phyloP scores from a whole-genome alignment of 2,113 vertebrate genomes.

The Lethenteron camtschaticum region DNA sequence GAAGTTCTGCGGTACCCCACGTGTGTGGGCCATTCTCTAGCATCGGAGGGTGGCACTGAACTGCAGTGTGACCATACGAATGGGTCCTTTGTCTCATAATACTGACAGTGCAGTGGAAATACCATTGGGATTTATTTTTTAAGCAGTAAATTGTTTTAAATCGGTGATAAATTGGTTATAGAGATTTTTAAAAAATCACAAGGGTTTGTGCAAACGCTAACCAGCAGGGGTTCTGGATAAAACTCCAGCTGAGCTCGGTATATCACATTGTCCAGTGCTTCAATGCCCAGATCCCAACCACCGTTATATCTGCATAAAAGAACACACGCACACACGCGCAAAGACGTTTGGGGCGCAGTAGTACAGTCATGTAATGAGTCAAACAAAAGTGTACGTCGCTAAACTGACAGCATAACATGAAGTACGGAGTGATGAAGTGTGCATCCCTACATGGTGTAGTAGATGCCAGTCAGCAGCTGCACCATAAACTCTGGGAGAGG shows the following conservation, averaged over 20 bases:
- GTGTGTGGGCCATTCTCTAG: background rate
- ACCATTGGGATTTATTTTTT: background rate
- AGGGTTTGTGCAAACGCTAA: constrained; percentile 23
- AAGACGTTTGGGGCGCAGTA: background rate
- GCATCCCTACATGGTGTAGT: constrained; percentile 74
- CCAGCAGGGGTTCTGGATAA: constrained; percentile 80
- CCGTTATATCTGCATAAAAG: constrained; percentile 57
- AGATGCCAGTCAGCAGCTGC: constrained; percentile 81
- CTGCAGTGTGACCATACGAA: constrained; percentile 9
- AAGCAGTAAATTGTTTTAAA: no score
- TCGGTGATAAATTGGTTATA: no score
- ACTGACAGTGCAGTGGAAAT: background rate
- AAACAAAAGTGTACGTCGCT: background rate
- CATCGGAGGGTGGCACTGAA: no score
- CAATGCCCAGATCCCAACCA: constrained; percentile 69
- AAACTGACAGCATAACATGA: background rate
- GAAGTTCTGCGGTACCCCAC: background rate
- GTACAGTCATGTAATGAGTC: background rate
- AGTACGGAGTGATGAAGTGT: background rate
- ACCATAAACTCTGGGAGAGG: constrained; percentile 89
- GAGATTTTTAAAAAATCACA: background rate
- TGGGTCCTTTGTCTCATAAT: background rate
- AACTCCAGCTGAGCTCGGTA: constrained; percentile 84
- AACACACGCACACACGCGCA: background rate
- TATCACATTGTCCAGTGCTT: constrained; percentile 75